Evolutionary conservation across 2,888 invertebrate genomes (phyloP), one percentile per base, ranked within the genome.

Genomic region (Caenorhabditis angaria): DNA sequence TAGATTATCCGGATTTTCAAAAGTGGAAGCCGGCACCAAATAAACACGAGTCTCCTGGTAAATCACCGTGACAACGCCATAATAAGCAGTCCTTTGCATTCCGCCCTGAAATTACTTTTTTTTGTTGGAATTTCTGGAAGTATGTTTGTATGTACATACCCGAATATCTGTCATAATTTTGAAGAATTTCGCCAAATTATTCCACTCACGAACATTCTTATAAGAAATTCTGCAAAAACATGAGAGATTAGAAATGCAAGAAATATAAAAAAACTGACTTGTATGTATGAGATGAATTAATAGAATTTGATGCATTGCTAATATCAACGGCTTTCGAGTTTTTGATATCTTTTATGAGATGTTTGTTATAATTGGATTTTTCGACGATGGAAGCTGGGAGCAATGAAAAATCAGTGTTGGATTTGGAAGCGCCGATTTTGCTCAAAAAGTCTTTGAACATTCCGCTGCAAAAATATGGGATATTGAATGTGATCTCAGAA

Each of bases 61-160:
- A 88, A 91, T 92, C 88, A 97, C 95, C 22, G 94, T 92, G 18
- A 99, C 94, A 25, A 99, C 92, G 48, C 99, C 99, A 79, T 92
- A 91, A 88, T 99, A 99, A 0, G 94, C 97, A 12, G 96, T 95
- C 70, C 99, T 91, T 10, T 97, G 95, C 53, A 99, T 95, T 1
- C 97, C 97, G 88, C 96, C 96, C 96, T 97, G 55, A 57, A 66
- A 64, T 8, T 32, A 14, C 29, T 27, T 8, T 51, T 56, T 29
- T 20, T 53, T 12, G 32, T 22, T 48, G 3, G 20, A 24, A 28
- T 5, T 14, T 27, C 24, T n/a, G 20, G 25, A 28, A 61, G 22
- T n/a, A 5, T 25, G 3, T 28, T 25, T 4, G 51, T 27, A 35
- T 3, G 6, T 35, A 54, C 73, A 57, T 53, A 83, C 83, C 24